Conservation (phyloP, 1,140 invertebrate genomes). For the Lepidostoma basale region DNA sequence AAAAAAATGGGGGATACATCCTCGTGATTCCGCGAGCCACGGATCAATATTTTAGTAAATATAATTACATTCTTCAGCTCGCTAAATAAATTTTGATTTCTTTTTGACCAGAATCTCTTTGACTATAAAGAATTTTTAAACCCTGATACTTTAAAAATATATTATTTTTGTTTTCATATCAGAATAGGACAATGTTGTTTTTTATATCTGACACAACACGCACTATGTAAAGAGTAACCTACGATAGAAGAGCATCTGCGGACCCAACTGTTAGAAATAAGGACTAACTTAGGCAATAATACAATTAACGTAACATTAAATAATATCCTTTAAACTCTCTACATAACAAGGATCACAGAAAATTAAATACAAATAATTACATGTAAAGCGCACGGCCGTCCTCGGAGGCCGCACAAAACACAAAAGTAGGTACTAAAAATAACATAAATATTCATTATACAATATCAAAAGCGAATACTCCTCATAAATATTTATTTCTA, state of each 20-base stretch:
- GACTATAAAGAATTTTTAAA: slow-evolving; percentile 36
- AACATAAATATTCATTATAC: neutral
- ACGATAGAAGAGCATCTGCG: no score
- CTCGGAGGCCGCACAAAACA: neutral
- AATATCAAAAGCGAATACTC: neutral
- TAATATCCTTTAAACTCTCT: slow-evolving; percentile 21
- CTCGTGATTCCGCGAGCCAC: neutral
- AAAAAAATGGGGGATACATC: neutral
- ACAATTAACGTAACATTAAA: slow-evolving; percentile 17
- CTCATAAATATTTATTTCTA: slow-evolving; percentile 1
- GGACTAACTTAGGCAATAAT: slow-evolving; percentile 2
- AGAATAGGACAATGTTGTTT: neutral
- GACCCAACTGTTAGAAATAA: no score
- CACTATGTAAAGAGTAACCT: no score
- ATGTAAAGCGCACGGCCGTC: neutral
- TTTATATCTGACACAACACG: no score
- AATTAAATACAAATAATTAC: slow-evolving; percentile 17
- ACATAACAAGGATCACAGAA: slow-evolving; percentile 25
- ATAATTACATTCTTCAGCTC: slow-evolving; percentile 8
- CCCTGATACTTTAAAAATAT: slow-evolving; percentile 38
- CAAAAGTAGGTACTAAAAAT: neutral
- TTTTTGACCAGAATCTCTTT: slow-evolving; percentile 37
- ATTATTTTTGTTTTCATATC: slow-evolving; percentile 22
- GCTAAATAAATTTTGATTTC: slow-evolving; percentile 15
- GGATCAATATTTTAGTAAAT: neutral